These are phyloP conservation scores for Wiebesia pumilae DNA, from an alignment of 1,140 invertebrate genomes.

Conservation along the genomic window DNA sequence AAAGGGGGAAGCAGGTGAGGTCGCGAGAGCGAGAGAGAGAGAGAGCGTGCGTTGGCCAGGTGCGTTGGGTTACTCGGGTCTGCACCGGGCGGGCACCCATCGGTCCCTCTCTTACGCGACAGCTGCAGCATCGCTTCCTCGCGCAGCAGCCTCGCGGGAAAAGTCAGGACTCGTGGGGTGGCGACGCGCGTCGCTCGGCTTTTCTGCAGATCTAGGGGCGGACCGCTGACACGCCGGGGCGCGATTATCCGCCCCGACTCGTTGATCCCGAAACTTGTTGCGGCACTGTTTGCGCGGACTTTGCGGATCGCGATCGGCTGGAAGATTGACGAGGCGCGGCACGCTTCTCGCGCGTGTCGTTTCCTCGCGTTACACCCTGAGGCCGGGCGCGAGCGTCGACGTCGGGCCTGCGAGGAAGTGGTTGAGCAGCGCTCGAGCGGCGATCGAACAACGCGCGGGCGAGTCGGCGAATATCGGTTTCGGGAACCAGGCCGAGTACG, in stretches of 20 bases:
- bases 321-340: too few relatives aligned
- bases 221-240: background rate
- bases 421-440: too few relatives aligned
- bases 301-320: too few relatives aligned
- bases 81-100: conserved; percentile 65
- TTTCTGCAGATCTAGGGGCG: background rate
- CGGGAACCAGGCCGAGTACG: background rate
- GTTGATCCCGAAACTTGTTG: too few relatives aligned
- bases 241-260: background rate
- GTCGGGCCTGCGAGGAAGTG: too few relatives aligned
- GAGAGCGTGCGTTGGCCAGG: background rate
- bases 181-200: background rate
- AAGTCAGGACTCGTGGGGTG: background rate
- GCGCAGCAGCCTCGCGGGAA: conserved; percentile 42
- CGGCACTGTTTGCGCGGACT: too few relatives aligned
- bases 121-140: conserved; percentile 61
- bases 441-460: too few relatives aligned
- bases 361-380: background rate
- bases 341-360: background rate
- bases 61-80: conserved; percentile 17
- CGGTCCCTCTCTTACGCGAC: conserved; percentile 61
- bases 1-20: conserved; percentile 28
- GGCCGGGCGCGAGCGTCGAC: background rate
- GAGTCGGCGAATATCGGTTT: background rate
- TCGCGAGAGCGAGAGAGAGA: background rate